Evolutionary conservation across 2,113 vertebrate genomes (phyloP), one percentile per base, ranked within the genome.

Genomic region (Sebastes schlegelii): DNA sequence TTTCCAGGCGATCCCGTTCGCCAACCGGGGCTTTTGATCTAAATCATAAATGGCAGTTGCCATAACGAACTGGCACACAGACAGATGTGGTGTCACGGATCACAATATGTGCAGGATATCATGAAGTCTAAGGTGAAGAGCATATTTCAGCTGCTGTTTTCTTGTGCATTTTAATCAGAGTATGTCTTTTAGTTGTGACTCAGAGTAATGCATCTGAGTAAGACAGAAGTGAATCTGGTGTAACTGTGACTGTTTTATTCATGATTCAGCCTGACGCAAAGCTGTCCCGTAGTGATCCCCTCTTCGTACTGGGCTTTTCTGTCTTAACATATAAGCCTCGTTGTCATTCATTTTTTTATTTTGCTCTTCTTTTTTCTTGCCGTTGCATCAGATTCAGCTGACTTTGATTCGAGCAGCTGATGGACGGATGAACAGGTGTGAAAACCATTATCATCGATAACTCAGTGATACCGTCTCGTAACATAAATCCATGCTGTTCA

Each of bases 1-100:
- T 85, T 77, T 84, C 71, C 77, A 52, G 68, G 71, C 54, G 0
- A 40, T 79, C 42, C 34, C 40, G 52, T 74, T 84, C 79, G 82
- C 82, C 83, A 86, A 60, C 69, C 34, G 6, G 46, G 17, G 43
- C 76, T 23, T 86, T 86, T 89, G 90, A 92, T 80, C 63, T 72
- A 83, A 85, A 91, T 80, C 8, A 1, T 40, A 64, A 76, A 82
- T 68, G 86, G 70, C 88, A 90, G 88, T 74, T 80, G 82, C 69
- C 68, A 51, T 49, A 42, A 77, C 0, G 21, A 80, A 51, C 60
- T 10, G 58, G 16, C 16, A 40, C 54, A 12, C 54, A 2, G 65
- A 87, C 84, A 80, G 84, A 87, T 87, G 84, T 74, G 74, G 43
- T 19, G 40, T 68, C 69, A 55, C 7, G 46, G 78, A 84, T 80